Evolutionary conservation across 2,797 vertebrate species (phyloP).

Genomic region (Hypotaenidia okinawae): DNA sequence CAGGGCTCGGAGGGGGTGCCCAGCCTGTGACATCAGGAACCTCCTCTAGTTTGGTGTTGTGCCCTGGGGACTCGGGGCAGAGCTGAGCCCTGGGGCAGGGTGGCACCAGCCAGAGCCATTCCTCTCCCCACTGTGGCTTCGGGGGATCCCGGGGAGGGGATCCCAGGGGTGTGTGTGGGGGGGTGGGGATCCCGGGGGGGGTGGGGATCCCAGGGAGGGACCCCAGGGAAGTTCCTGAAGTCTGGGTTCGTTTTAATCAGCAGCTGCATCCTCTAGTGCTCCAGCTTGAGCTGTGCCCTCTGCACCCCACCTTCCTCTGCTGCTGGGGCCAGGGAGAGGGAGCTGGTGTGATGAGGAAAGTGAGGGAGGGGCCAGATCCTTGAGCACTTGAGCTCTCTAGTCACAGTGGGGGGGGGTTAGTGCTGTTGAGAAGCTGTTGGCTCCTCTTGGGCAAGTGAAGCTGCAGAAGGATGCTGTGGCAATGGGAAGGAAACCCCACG

Average conservation of each 20-base stretch:
- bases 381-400: accelerated
- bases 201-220: too few species aligned
- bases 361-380: neutral
- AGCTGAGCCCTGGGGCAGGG: neutral
- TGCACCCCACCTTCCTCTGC: too few species aligned
- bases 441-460: too few species aligned
- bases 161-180: too few species aligned
- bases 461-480: neutral
- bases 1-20: neutral
- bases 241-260: neutral
- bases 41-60: neutral
- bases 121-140: neutral
- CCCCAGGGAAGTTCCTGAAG: neutral
- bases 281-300: neutral
- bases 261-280: neutral
- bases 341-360: neutral
- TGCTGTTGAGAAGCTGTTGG: neutral
- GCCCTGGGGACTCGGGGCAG: accelerated
- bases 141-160: too few species aligned
- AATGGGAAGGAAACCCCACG: neutral
- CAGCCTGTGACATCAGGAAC: accelerated
- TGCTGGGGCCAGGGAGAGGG: neutral
- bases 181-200: too few species aligned
- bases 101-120: accelerated
- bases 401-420: accelerated